phyloP scores from a whole-genome alignment of 2,113 vertebrate species.

The Lepus timidus region DNA sequence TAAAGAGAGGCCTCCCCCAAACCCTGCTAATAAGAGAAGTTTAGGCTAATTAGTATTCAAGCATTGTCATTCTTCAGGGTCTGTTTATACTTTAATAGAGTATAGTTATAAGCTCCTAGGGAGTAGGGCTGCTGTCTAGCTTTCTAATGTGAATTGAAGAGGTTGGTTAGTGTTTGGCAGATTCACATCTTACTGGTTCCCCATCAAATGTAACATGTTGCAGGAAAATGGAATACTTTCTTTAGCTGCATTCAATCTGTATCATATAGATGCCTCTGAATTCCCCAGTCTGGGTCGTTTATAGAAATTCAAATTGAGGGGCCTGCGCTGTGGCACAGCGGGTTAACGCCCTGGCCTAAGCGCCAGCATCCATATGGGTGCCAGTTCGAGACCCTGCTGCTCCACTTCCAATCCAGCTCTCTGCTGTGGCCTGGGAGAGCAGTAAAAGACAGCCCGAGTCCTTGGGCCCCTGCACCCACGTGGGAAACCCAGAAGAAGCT shows the following conservation, averaged over 20 bases:
- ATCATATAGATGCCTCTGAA: neutral
- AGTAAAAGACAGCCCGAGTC: no score
- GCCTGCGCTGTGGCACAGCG: no score
- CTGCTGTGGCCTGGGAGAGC: no score
- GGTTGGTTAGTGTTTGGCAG: neutral
- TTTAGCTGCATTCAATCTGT: neutral
- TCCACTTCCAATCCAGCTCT: no score
- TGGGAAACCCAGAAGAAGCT: no score
- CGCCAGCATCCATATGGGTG: no score
- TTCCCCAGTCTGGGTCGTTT: neutral
- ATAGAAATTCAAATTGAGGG: neutral
- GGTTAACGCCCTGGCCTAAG: no score
- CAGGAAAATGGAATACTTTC: neutral
- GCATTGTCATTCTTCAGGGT: neutral
- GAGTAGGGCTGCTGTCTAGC: neutral
- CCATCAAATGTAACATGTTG: slow-evolving; percentile 1
- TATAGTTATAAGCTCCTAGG: neutral
- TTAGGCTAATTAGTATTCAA: neutral
- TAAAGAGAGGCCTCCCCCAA: neutral
- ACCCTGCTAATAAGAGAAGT: neutral
- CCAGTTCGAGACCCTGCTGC: no score
- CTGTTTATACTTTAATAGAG: neutral
- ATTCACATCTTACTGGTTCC: slow-evolving; percentile 4
- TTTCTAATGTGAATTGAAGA: slow-evolving; percentile 20
- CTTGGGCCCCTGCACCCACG: no score